These are phyloP conservation scores for Bombus waltoni DNA, from an alignment of 1,140 invertebrate genomes.

Conservation along the genomic window DNA sequence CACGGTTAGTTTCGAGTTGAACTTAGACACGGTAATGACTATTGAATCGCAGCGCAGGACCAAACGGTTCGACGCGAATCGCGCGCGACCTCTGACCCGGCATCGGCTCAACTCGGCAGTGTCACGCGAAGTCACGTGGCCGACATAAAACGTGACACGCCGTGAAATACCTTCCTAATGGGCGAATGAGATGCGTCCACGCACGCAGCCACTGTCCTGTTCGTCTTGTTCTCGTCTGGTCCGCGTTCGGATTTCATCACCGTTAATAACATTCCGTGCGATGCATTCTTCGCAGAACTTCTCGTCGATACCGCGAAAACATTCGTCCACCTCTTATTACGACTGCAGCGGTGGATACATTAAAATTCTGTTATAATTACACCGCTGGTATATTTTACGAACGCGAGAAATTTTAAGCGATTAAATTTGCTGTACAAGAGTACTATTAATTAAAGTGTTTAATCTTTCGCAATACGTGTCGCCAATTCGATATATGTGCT, in stretches of 20 bases:
- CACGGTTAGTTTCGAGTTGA: conserved; percentile 49
- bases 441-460: too few relatives aligned
- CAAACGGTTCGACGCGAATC: conserved; percentile 73
- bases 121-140: conserved; percentile 80
- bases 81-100: conserved; percentile 73
- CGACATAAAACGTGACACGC: conserved; percentile 80
- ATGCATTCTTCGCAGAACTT: conserved; percentile 16
- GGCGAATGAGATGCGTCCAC: conserved; percentile 76
- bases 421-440: too few relatives aligned
- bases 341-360: too few relatives aligned
- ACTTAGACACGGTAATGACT: conserved; percentile 59
- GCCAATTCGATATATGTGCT: too few relatives aligned
- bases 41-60: conserved; percentile 50
- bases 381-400: background rate
- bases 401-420: background rate
- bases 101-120: conserved; percentile 73
- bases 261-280: conserved; percentile 42
- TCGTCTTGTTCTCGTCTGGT: conserved; percentile 46
- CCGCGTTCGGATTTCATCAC: conserved; percentile 36
- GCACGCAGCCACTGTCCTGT: conserved; percentile 71
- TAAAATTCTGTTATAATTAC: background rate
- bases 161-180: conserved; percentile 81
- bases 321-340: background rate
- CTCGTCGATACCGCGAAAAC: too few relatives aligned
- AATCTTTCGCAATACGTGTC: too few relatives aligned